These are phyloP conservation scores for Patella depressa DNA, from an alignment of 2,888 invertebrate genomes.

Conservation along the genomic window DNA sequence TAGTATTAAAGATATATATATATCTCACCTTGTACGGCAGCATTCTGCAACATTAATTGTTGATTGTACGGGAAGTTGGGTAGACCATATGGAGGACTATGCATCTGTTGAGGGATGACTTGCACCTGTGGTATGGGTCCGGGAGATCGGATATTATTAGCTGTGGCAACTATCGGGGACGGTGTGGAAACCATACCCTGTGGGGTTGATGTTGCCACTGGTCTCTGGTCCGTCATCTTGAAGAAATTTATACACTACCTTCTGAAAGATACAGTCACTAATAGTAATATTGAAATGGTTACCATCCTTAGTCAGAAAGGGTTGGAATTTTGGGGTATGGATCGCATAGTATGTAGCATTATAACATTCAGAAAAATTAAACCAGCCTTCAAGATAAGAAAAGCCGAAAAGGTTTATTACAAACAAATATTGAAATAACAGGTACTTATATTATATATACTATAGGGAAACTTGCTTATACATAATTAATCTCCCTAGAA, in stretches of 20 bases:
- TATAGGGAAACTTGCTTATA: too few species aligned
- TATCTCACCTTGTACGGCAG: conserved; percentile 58
- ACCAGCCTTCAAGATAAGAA: too few species aligned
- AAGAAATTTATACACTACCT: not conserved
- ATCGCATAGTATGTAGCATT: too few species aligned
- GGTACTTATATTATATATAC: too few species aligned
- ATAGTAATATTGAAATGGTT: too few species aligned
- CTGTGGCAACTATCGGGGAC: conserved; percentile 46
- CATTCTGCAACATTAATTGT: conserved; percentile 57
- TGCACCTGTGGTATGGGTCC: conserved; percentile 55
- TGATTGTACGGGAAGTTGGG: conserved; percentile 59
- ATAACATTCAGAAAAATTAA: too few species aligned
- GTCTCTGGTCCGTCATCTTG: conserved; percentile 29
- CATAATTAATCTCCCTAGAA: too few species aligned
- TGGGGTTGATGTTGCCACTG: conserved; percentile 38
- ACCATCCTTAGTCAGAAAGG: too few species aligned
- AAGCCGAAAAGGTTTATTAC: too few species aligned
- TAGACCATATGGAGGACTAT: conserved; percentile 52
- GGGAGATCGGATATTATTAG: conserved; percentile 43
- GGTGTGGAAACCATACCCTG: conserved; percentile 41
- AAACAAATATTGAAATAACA: too few species aligned
- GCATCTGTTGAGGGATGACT: conserved; percentile 61
- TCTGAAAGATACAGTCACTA: too few species aligned
- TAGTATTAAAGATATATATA: not conserved
- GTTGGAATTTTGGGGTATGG: too few species aligned